A percentile compares a stretch with the other conserved stretches of the same genome.
Conservation (phyloP, 2,113 vertebrate species). For the Hippocampus mohnikei region DNA sequence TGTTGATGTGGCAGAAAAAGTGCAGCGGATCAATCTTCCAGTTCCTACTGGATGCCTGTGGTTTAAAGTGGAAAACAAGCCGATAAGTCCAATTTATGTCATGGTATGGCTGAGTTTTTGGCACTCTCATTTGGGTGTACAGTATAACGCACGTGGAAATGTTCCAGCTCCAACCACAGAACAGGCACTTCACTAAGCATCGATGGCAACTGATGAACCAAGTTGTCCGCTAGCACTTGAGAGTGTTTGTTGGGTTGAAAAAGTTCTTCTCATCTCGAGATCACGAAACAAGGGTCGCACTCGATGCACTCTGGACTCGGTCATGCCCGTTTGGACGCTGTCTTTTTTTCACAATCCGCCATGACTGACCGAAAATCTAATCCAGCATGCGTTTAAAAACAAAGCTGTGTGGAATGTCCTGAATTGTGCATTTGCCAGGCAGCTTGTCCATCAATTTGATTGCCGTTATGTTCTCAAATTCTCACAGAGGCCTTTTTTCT, state of each 20-base stretch:
- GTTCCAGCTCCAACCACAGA: slow-evolving; percentile 27
- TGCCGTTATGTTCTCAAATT: slow-evolving; percentile 23
- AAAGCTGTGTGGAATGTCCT: slow-evolving; percentile 38
- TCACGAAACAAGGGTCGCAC: slow-evolving; percentile 16
- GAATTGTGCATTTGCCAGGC: slow-evolving; percentile 26
- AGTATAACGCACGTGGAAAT: slow-evolving; percentile 12
- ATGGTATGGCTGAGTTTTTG: background rate
- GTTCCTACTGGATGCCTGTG: background rate
- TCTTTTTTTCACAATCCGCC: slow-evolving; percentile 23
- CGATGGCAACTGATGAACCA: slow-evolving; percentile 17
- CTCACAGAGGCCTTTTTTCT: slow-evolving; percentile 22
- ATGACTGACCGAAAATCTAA: slow-evolving; percentile 25
- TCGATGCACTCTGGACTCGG: slow-evolving; percentile 9
- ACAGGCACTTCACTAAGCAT: slow-evolving; percentile 2
- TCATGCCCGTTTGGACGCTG: slow-evolving; percentile 29
- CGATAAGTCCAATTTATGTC: background rate
- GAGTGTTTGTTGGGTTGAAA: slow-evolving; percentile 28
- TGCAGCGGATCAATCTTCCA: background rate
- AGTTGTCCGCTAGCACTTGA: slow-evolving; percentile 20
- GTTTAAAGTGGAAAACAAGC: background rate
- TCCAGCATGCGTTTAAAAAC: slow-evolving; percentile 33
- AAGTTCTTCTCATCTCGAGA: slow-evolving; percentile 9
- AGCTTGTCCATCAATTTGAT: slow-evolving; percentile 23
- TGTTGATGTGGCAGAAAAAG: background rate
- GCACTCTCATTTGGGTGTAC: background rate